Evolutionary conservation across 2,888 invertebrate species (phyloP).

Genomic region (Lepetodrilus schrolli): DNA sequence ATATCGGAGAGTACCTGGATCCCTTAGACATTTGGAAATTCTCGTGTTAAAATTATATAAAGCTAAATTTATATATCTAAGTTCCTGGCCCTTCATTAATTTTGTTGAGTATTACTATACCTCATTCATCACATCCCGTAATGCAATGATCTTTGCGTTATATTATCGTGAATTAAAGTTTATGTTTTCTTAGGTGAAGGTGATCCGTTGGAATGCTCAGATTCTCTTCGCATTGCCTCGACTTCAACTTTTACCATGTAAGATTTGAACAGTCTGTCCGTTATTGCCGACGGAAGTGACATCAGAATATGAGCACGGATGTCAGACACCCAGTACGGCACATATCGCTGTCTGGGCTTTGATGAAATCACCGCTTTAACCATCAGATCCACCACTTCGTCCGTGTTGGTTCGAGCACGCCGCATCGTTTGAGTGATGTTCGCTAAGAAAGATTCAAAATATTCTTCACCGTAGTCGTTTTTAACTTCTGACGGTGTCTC

Average conservation of each 20-base stretch:
- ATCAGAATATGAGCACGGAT: constrained; percentile 59
- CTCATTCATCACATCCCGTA: not conserved
- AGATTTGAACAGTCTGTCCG: constrained; percentile 57
- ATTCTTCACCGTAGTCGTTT: constrained; percentile 68
- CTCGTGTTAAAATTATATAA: too few species aligned
- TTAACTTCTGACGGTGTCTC: constrained; percentile 68
- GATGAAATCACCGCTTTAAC: constrained; percentile 56
- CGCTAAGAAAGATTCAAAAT: constrained; percentile 65
- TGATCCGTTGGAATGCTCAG: constrained; percentile 9
- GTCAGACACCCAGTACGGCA: constrained; percentile 61
- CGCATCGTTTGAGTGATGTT: constrained; percentile 61
- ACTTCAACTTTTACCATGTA: constrained; percentile 31
- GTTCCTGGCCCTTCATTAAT: not conserved
- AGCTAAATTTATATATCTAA: too few species aligned
- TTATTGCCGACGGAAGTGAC: constrained; percentile 54
- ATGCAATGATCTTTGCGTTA: too few species aligned
- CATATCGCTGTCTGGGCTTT: constrained; percentile 60
- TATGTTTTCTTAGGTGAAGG: not conserved
- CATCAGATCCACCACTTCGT: constrained; percentile 65
- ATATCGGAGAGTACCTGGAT: too few species aligned
- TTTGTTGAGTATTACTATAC: not conserved
- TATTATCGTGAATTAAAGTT: too few species aligned
- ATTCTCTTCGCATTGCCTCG: constrained; percentile 21
- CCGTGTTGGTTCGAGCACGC: constrained; percentile 61
- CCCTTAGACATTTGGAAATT: too few species aligned